A percentile compares a stretch with the other conserved stretches of the same genome.
Evolutionary conservation across 2,113 vertebrate species (phyloP).

Genomic region (Gallinago media): DNA sequence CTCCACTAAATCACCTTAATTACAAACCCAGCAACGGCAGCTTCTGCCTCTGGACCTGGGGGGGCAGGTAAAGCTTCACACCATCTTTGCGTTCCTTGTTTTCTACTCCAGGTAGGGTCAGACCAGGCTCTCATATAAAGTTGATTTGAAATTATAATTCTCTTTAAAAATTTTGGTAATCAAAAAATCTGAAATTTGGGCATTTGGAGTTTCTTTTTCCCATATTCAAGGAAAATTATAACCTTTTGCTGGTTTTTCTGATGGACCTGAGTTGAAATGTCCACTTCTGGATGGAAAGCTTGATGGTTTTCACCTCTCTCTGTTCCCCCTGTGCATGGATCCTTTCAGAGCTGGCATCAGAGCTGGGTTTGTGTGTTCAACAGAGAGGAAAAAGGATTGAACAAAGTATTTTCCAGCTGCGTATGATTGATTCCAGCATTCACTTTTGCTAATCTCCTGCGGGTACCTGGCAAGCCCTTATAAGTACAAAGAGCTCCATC

Average conservation of each 20-base stretch:
- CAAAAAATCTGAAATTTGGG: not conserved
- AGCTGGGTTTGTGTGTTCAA: not conserved
- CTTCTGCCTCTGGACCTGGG: not conserved
- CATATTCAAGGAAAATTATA: not conserved
- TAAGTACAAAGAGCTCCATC: not conserved
- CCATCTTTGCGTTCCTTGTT: rapidly evolving
- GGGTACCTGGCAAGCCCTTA: not conserved
- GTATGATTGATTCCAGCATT: not conserved
- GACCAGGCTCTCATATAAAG: not conserved
- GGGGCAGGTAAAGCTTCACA: not conserved
- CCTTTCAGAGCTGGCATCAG: not conserved
- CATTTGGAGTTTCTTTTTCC: not conserved
- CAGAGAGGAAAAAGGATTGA: not conserved
- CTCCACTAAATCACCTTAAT: conserved; percentile 16
- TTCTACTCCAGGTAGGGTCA: not conserved
- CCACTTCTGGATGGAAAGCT: not conserved
- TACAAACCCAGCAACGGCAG: not conserved
- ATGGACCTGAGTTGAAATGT: not conserved
- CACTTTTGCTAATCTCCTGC: not conserved
- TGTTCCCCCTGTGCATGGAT: not conserved
- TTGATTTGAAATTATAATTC: not conserved
- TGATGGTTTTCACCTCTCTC: not conserved
- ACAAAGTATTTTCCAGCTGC: not conserved
- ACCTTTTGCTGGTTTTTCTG: not conserved
- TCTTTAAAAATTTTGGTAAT: not conserved